Percentiles rank a stretch among this genome's conserved stretches.
Conservation (phyloP, 2,113 vertebrate species). For the Pseudorasbora parva region DNA sequence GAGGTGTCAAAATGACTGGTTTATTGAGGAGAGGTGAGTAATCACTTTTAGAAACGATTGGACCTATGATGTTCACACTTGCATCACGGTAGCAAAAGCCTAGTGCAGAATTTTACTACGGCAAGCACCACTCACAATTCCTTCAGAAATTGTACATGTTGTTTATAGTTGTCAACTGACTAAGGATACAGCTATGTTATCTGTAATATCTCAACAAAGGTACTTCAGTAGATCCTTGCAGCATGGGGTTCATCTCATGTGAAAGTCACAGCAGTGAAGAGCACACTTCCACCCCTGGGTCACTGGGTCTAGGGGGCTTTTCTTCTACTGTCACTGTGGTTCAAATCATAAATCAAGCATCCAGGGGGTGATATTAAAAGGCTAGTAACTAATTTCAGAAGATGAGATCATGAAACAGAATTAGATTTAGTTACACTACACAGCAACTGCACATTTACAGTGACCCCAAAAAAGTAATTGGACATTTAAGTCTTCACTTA, state of each 20-base stretch:
- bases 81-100: no score
- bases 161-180: neutral
- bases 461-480: neutral
- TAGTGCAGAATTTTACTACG: no score
- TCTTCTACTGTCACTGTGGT: slow-evolving; percentile 24
- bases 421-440: neutral
- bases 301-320: slow-evolving; percentile 2
- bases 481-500: neutral
- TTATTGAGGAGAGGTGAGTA: no score
- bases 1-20: no score
- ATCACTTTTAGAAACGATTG: no score
- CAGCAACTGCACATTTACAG: neutral
- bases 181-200: no score
- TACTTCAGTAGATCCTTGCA: neutral
- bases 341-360: slow-evolving; percentile 28
- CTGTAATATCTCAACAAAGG: no score
- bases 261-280: slow-evolving; percentile 18
- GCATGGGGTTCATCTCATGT: slow-evolving; percentile 19
- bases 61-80: no score
- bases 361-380: slow-evolving; percentile 19
- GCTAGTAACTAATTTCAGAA: slow-evolving; percentile 41
- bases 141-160: no score
- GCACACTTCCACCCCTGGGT: neutral
- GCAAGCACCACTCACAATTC: no score
- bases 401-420: slow-evolving; percentile 38